Conservation (phyloP, 2,797 vertebrate genomes). For the Emys orbicularis region DNA sequence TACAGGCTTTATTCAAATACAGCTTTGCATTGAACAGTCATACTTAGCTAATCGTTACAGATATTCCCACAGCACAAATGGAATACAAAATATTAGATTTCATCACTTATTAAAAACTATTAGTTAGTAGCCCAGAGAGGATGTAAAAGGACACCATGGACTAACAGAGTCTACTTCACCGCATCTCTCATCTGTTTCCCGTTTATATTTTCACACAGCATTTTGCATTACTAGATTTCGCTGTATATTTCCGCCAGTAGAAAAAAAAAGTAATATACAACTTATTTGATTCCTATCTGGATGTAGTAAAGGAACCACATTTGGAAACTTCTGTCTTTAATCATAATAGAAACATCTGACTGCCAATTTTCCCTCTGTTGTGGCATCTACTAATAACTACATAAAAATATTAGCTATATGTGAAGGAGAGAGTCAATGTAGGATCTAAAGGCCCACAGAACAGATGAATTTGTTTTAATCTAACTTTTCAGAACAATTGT, state of each 20-base stretch:
- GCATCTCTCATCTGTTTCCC: slow-evolving; percentile 59
- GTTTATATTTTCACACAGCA: slow-evolving; percentile 39
- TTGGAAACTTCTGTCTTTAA: slow-evolving; percentile 63
- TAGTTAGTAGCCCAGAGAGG: slow-evolving; percentile 32
- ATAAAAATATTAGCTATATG: slow-evolving; percentile 15
- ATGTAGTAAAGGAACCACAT: slow-evolving; percentile 61
- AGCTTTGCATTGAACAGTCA: neutral
- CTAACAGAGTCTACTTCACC: slow-evolving; percentile 37
- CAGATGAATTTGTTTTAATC: slow-evolving; percentile 22
- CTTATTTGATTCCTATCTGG: slow-evolving; percentile 59
- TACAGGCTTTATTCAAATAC: slow-evolving; percentile 5
- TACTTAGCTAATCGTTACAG: slow-evolving; percentile 31
- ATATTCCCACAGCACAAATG: neutral
- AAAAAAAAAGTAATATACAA: slow-evolving; percentile 30
- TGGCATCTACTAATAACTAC: slow-evolving; percentile 30
- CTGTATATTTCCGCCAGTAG: slow-evolving; percentile 44
- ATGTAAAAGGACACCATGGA: slow-evolving; percentile 21
- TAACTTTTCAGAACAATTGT: slow-evolving; percentile 44
- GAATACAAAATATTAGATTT: slow-evolving; percentile 35
- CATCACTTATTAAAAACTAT: slow-evolving; percentile 67
- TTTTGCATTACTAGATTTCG: slow-evolving; percentile 53
- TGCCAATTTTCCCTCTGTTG: neutral
- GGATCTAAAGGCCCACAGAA: slow-evolving; percentile 34
- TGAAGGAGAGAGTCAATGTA: slow-evolving; percentile 5
- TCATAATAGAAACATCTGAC: slow-evolving; percentile 50